A percentile compares a stretch with the other conserved stretches of the same genome.
phyloP scores from a whole-genome alignment of 2,888 invertebrate genomes.

The Lapara coniferarum region DNA sequence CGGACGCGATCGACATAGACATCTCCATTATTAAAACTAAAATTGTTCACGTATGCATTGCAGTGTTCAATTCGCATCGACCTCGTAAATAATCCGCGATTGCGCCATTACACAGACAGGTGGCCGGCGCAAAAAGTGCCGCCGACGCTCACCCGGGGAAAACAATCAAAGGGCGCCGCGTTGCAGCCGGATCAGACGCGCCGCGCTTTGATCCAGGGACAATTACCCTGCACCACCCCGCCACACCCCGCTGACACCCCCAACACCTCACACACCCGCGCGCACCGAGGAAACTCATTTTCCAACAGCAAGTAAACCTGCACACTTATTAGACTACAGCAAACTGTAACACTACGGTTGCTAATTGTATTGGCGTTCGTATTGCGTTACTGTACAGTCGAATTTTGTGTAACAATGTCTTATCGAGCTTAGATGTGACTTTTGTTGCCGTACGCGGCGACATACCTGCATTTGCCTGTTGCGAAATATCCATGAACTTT shows the following conservation, averaged over 20 bases:
- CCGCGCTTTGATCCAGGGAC: constrained; percentile 70
- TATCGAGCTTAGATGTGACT: not conserved
- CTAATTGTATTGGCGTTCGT: not conserved
- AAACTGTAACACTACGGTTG: constrained; percentile 30
- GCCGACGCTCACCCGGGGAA: constrained; percentile 53
- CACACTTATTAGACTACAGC: constrained; percentile 72
- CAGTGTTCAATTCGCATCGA: constrained; percentile 31
- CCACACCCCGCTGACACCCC: constrained; percentile 44
- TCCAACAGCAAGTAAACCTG: constrained; percentile 75
- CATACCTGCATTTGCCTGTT: not conserved
- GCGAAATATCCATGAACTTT: not conserved
- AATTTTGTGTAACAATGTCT: not conserved
- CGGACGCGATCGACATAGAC: not conserved
- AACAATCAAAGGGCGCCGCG: constrained; percentile 80
- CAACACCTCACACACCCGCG: constrained; percentile 40
- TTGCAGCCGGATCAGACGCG: constrained; percentile 59
- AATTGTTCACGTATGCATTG: constrained; percentile 2
- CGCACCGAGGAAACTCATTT: constrained; percentile 78
- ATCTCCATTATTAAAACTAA: constrained; percentile 7
- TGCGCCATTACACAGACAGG: constrained; percentile 25
- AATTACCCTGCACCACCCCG: constrained; percentile 61
- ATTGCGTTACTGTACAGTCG: not conserved
- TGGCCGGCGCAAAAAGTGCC: constrained; percentile 23
- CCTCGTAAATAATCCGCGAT: constrained; percentile 15
- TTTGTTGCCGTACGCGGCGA: constrained; percentile 4